phyloP scores from a whole-genome alignment of 92 coral and sea anemone genomes.

The Parazoanthus darwini region DNA sequence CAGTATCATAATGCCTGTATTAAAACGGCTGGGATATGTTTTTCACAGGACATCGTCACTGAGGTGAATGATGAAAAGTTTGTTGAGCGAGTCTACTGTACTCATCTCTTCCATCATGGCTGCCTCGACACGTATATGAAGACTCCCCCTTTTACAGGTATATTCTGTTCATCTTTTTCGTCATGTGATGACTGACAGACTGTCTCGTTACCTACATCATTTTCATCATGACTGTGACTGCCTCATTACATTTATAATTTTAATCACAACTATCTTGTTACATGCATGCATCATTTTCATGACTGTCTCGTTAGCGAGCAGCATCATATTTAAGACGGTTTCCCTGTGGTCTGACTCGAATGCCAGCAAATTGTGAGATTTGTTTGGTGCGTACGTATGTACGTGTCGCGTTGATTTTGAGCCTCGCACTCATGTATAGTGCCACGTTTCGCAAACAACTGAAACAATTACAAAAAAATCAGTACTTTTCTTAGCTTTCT shows the following conservation, averaged over 20 bases:
- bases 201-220: background rate
- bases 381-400: too few species aligned
- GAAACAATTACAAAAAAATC: too few species aligned
- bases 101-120: conserved; percentile 88
- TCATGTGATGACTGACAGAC: too few species aligned
- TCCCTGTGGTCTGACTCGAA: too few species aligned
- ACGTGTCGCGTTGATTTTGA: too few species aligned
- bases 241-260: background rate
- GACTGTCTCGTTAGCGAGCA: background rate
- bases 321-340: too few species aligned
- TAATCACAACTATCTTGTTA: background rate
- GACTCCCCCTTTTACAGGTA: conserved; percentile 98
- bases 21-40: background rate
- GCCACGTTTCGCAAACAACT: too few species aligned
- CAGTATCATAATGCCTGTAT: too few species aligned
- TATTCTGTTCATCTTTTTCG: background rate
- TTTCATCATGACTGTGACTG: background rate
- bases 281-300: background rate
- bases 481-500: too few species aligned
- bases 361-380: too few species aligned
- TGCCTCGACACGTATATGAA: conserved; percentile 97
- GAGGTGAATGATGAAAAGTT: conserved; percentile 70
- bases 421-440: too few species aligned
- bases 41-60: conserved; percentile 73
- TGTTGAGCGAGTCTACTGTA: conserved; percentile 95